Base-by-base conservation (phyloP, 2,113 vertebrate genomes). In the Vidua macroura region DNA sequence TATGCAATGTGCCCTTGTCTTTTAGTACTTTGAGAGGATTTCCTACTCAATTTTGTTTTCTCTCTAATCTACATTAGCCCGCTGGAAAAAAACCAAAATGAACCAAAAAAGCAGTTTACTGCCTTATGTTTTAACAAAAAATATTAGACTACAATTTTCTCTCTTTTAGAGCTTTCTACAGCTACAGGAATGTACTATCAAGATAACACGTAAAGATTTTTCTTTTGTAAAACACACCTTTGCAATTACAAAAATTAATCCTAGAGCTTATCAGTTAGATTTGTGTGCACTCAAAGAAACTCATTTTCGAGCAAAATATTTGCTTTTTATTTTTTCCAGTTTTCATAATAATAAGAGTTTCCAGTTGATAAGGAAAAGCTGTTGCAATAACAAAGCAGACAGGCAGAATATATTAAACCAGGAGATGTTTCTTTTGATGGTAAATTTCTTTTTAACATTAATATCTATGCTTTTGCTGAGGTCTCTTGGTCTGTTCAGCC, bases 311-410 rank as follows among this genome's bases (percentile, higher is more conserved):
- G 58, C 13, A 80, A 48, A 79, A 52, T 15, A 17, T 41, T 67
- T 75, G 6, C 2, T 6, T 13, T n/a, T 7, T 25, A 2, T 49
- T 67, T 68, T 72, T 22, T 1, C 3, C 17, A 5, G 2, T 48
- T 73, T 79, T 59, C 21, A 8, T 41, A 66, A 39, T 39, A 41
- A 69, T 33, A 35, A 52, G 17, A 44, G 9, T 17, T 83, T 64
- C 9, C 6, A 39, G 27, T 9, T 48, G 9, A 37, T 13, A 51
- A 55, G 37, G 60, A 73, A 66, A 63, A 22, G 39, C 14, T 68
- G 10, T 30, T 63, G n/a, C 55, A 74, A 49, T n/a, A 81, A 60
- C 19, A 52, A 74, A 78, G 19, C 20, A 18, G 7, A 53, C 6
- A 59, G 43, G 12, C 1, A 64, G 15, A 85, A 82, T 67, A 31